Percentiles rank a stretch among this genome's conserved stretches.
These are phyloP conservation scores for Pocillopora grandis DNA, from an alignment of 92 coral and sea anemone genomes.

Conservation along the genomic window DNA sequence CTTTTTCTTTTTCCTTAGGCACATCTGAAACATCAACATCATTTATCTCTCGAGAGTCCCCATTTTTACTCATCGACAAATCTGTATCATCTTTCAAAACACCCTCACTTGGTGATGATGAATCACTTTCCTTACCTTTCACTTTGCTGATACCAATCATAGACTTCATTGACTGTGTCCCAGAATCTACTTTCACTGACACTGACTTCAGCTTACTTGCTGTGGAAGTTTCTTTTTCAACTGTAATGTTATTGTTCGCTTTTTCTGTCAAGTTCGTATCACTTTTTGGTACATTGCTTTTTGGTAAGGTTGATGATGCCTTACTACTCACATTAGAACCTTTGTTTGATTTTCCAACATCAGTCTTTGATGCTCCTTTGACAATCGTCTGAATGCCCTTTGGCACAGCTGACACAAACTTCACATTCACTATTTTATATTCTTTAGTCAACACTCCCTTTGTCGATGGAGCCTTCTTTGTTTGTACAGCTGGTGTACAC, in stretches of 20 bases:
- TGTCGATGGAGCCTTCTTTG: not conserved
- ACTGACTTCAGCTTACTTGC: conserved; percentile 10
- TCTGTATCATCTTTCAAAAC: not conserved
- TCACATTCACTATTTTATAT: conserved; percentile 11
- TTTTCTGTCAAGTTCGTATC: conserved; percentile 13
- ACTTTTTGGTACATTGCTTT: not conserved
- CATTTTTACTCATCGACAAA: not conserved
- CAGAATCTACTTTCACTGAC: conserved; percentile 49
- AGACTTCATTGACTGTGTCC: conserved; percentile 72
- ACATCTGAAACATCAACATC: not conserved
- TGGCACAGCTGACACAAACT: not conserved
- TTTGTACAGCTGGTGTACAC: conserved; percentile 6
- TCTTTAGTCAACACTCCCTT: conserved; percentile 30
- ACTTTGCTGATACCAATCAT: conserved; percentile 67
- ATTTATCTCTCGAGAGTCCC: not conserved
- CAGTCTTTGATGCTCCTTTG: conserved; percentile 2
- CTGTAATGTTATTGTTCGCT: conserved; percentile 14
- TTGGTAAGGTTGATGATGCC: not conserved
- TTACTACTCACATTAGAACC: conserved; percentile 9
- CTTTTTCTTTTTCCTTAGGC: conserved; percentile 7
- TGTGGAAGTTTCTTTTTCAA: conserved; percentile 5
- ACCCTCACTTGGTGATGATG: not conserved
- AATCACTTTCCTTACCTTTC: conserved; percentile 26
- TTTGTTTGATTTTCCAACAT: conserved; percentile 5
- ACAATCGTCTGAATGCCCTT: not conserved